phyloP scores from a whole-genome alignment of 2,797 vertebrate genomes.

The Otus scops region DNA sequence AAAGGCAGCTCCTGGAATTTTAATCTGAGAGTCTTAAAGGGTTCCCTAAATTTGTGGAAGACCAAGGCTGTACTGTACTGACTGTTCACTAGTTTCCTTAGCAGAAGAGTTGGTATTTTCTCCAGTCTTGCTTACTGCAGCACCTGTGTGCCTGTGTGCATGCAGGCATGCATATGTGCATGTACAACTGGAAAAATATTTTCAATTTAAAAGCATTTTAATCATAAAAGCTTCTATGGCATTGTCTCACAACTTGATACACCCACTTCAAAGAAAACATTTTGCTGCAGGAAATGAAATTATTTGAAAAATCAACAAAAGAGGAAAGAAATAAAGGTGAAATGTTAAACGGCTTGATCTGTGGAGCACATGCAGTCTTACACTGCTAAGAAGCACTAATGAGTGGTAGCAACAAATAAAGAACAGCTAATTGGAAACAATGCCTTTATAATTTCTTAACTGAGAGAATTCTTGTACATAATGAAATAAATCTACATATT shows the following conservation, averaged over 20 bases:
- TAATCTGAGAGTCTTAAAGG: background rate
- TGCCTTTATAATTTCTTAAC: background rate
- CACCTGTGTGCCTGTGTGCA: background rate
- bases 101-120: background rate
- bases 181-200: background rate
- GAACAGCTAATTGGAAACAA: background rate
- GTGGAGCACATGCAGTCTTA: background rate
- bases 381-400: background rate
- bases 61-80: background rate
- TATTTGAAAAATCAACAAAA: constrained; percentile 9
- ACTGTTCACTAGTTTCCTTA: background rate
- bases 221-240: background rate
- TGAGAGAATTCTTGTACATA: background rate
- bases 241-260: background rate
- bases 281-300: constrained; percentile 34
- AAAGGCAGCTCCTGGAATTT: background rate
- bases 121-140: background rate
- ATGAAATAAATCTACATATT: background rate
- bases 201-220: constrained; percentile 17
- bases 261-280: constrained; percentile 6
- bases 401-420: background rate
- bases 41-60: background rate
- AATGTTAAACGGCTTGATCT: background rate
- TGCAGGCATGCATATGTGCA: background rate
- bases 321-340: background rate